Evolutionary conservation across 1,140 invertebrate genomes (phyloP).

Genomic region (Rhopalosiphum padi): DNA sequence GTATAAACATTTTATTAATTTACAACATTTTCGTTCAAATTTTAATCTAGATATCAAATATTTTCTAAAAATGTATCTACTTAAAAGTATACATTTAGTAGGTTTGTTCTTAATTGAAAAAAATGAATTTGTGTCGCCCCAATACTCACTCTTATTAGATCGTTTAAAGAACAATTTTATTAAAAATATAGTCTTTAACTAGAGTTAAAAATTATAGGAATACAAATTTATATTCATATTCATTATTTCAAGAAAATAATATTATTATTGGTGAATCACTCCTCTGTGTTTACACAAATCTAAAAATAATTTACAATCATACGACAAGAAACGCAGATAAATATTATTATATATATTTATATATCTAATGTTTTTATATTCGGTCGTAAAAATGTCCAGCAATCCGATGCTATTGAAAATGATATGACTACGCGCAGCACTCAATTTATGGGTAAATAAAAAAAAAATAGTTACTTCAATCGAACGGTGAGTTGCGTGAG

Average conservation of each 20-base stretch:
- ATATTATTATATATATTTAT: neutral
- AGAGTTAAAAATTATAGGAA: neutral
- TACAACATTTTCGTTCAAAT: no score
- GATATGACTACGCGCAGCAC: neutral
- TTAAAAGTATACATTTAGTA: no score
- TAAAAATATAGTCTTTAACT: no score
- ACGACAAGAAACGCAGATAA: neutral
- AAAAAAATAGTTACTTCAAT: neutral
- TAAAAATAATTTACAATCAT: neutral
- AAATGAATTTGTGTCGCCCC: no score
- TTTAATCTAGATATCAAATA: no score
- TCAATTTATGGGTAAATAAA: neutral
- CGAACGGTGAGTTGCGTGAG: neutral
- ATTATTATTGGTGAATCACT: neutral
- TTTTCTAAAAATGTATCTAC: no score
- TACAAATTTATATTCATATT: neutral
- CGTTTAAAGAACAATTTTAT: no score
- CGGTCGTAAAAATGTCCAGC: neutral
- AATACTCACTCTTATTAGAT: no score
- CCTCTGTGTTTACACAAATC: neutral
- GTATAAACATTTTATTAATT: no score
- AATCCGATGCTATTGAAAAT: neutral
- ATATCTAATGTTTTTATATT: neutral
- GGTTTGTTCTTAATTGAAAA: no score
- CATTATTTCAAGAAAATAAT: neutral